These are phyloP conservation scores for Periophthalmus magnuspinnatus DNA, from an alignment of 2,797 vertebrate genomes.

Conservation along the genomic window DNA sequence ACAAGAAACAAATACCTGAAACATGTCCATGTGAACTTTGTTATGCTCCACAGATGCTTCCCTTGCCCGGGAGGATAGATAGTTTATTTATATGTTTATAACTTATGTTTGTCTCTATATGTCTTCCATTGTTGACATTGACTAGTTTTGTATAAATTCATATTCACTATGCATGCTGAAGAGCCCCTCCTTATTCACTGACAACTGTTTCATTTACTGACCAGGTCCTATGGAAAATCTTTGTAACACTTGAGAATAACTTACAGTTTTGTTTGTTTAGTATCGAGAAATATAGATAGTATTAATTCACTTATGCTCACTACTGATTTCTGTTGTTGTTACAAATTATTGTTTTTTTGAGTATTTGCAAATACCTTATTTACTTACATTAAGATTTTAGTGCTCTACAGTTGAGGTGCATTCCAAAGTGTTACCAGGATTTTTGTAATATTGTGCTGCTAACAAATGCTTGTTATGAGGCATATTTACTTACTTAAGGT, in stretches of 20 bases:
- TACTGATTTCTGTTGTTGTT: not conserved
- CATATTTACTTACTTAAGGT: not conserved
- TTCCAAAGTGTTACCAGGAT: not conserved
- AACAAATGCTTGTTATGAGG: not conserved
- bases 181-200: not conserved
- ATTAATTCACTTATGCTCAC: not conserved
- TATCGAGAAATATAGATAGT: not conserved
- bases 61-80: not conserved
- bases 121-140: constrained; percentile 13
- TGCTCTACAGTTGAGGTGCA: not conserved
- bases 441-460: not conserved
- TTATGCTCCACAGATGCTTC: no score
- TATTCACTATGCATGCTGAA: not conserved
- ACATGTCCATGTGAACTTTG: no score
- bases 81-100: constrained; percentile 2
- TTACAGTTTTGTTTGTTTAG: not conserved
- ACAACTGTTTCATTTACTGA: not conserved
- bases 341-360: not conserved
- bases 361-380: not conserved
- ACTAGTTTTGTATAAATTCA: not conserved
- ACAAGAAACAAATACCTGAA: no score
- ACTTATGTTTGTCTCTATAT: constrained; percentile 11
- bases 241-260: not conserved
- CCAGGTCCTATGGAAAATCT: not conserved
- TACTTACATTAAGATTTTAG: not conserved